Evolutionary conservation across 2,888 invertebrate genomes (phyloP).

Genomic region (Druceiella hillmani): DNA sequence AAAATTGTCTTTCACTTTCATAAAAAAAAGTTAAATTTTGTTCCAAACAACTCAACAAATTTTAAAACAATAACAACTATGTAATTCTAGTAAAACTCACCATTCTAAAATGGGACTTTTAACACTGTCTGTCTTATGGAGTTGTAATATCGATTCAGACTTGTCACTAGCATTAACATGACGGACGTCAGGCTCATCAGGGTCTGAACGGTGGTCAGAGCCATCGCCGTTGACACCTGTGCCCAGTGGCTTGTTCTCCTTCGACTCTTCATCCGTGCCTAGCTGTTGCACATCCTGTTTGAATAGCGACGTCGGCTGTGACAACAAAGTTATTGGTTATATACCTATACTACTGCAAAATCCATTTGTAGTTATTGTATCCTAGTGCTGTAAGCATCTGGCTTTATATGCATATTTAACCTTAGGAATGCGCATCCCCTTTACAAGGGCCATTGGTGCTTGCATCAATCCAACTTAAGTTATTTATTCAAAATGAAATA

Average conservation of each 20-base stretch:
- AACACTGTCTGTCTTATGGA: constrained; percentile 27
- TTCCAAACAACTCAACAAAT: too few species aligned
- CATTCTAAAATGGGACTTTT: constrained; percentile 33
- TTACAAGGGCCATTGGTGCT: too few species aligned
- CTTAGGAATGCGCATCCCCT: too few species aligned
- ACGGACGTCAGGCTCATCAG: constrained; percentile 36
- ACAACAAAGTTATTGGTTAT: not conserved
- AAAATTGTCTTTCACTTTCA: too few species aligned
- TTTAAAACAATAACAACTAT: too few species aligned
- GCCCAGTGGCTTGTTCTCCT: constrained; percentile 46
- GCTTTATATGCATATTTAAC: too few species aligned
- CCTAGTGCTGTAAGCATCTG: not conserved
- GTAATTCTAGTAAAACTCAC: too few species aligned
- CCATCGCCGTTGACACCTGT: constrained; percentile 34
- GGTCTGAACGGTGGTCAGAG: constrained; percentile 25
- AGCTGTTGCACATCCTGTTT: constrained; percentile 27
- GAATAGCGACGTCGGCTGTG: not conserved
- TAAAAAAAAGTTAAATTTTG: too few species aligned
- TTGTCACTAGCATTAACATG: constrained; percentile 32
- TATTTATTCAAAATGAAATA: too few species aligned
- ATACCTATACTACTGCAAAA: not conserved
- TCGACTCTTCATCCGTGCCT: constrained; percentile 47
- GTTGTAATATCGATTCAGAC: constrained; percentile 30
- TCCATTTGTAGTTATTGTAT: not conserved
- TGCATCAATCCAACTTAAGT: too few species aligned